A percentile compares a stretch with the other conserved stretches of the same genome.
These are phyloP conservation scores for Leistus spinibarbis DNA, from an alignment of 2,888 invertebrate genomes.

Conservation along the genomic window DNA sequence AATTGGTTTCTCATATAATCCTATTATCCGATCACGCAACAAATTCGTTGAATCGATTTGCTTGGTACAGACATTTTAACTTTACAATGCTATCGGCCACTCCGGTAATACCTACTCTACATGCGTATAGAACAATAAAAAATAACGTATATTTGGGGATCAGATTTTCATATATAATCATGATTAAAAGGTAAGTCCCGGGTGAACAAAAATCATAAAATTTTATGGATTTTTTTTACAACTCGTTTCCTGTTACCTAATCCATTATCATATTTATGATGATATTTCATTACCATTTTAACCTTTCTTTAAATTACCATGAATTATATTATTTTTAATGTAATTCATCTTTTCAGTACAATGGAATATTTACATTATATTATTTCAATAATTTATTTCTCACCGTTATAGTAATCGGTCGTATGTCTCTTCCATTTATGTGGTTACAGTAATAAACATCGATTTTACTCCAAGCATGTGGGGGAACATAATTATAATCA, in stretches of 20 bases:
- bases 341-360: background rate
- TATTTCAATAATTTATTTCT: too few species aligned
- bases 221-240: background rate
- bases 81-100: background rate
- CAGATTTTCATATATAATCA: background rate
- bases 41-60: constrained; percentile 27
- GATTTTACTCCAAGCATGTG: too few species aligned
- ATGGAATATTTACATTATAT: too few species aligned
- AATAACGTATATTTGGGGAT: background rate
- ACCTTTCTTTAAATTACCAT: too few species aligned
- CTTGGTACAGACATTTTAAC: background rate
- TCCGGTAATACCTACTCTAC: background rate
- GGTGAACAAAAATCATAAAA: background rate
- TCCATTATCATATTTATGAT: background rate
- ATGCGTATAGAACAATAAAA: background rate
- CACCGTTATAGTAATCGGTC: too few species aligned
- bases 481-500: too few species aligned
- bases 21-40: constrained; percentile 38
- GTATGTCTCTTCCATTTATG: too few species aligned
- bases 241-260: background rate
- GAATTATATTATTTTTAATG: too few species aligned
- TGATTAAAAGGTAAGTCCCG: background rate
- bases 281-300: background rate
- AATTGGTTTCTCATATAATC: constrained; percentile 39
- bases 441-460: too few species aligned